phyloP scores from a whole-genome alignment of 2,113 vertebrate genomes.

The Taxidea taxus region DNA sequence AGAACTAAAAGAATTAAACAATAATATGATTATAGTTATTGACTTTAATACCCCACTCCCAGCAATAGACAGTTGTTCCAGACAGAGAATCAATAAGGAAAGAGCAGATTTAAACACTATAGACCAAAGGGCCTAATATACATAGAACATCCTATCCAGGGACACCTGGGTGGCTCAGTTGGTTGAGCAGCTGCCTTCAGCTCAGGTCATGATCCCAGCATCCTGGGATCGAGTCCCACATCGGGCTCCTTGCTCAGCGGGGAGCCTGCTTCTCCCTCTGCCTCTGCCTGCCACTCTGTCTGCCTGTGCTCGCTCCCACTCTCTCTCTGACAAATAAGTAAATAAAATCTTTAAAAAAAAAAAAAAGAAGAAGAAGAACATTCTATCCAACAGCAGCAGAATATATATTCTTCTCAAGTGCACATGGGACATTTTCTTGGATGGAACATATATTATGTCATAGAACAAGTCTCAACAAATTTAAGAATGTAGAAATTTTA shows the following conservation, averaged over 20 bases:
- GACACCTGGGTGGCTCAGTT: too few species aligned
- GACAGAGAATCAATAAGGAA: not conserved
- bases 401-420: not conserved
- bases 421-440: not conserved
- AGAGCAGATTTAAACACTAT: not conserved
- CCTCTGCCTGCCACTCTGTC: too few species aligned
- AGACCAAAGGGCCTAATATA: not conserved
- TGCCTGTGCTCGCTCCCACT: too few species aligned
- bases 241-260: too few species aligned
- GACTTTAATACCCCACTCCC: not conserved
- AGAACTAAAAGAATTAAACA: not conserved
- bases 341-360: too few species aligned
- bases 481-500: not conserved
- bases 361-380: too few species aligned
- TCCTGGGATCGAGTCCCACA: too few species aligned
- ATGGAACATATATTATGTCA: not conserved
- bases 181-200: too few species aligned
- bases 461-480: not conserved
- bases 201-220: too few species aligned
- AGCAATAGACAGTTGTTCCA: not conserved
- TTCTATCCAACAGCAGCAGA: not conserved
- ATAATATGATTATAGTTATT: not conserved
- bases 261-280: too few species aligned
- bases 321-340: too few species aligned
- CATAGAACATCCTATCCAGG: not conserved